Conservation (phyloP, 1,140 invertebrate genomes). For the Brachionus rubens region DNA sequence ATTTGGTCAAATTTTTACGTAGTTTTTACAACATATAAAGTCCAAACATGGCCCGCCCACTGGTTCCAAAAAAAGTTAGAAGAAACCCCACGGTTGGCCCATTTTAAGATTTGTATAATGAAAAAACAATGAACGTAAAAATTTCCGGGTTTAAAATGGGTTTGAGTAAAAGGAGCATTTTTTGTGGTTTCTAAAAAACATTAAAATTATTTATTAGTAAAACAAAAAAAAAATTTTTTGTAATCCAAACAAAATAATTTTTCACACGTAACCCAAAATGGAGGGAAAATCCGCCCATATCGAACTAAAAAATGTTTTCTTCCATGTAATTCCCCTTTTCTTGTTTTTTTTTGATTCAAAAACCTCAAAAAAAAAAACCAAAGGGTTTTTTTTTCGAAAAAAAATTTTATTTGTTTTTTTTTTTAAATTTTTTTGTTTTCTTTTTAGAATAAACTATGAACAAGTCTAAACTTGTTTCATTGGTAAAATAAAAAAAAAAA, state of each 20-base stretch:
- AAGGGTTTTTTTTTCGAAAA: too few relatives aligned
- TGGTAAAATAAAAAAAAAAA: too few relatives aligned
- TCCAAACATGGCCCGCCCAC: too few relatives aligned
- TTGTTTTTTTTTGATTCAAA: too few relatives aligned
- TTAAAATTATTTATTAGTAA: neutral
- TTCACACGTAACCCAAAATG: conserved; percentile 36
- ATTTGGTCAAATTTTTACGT: too few relatives aligned
- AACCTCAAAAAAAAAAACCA: too few relatives aligned
- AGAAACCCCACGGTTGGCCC: neutral
- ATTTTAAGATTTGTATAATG: conserved; percentile 35
- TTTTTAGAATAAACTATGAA: too few relatives aligned
- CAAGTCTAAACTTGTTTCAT: too few relatives aligned
- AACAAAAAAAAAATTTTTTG: neutral
- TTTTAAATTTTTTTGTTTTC: too few relatives aligned
- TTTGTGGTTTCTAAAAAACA: neutral
- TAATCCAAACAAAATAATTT: neutral
- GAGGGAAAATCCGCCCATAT: conserved; percentile 38
- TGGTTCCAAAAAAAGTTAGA: conserved; percentile 11
- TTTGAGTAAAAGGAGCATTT: conserved; percentile 6
- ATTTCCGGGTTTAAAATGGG: conserved; percentile 34
- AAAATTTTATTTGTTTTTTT: too few relatives aligned
- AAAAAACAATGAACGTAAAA: conserved; percentile 24
- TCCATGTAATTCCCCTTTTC: neutral
- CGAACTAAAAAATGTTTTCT: conserved; percentile 20
- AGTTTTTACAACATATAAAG: too few relatives aligned